phyloP scores from a whole-genome alignment of 2,113 vertebrate species.

The Rallus limicola region DNA sequence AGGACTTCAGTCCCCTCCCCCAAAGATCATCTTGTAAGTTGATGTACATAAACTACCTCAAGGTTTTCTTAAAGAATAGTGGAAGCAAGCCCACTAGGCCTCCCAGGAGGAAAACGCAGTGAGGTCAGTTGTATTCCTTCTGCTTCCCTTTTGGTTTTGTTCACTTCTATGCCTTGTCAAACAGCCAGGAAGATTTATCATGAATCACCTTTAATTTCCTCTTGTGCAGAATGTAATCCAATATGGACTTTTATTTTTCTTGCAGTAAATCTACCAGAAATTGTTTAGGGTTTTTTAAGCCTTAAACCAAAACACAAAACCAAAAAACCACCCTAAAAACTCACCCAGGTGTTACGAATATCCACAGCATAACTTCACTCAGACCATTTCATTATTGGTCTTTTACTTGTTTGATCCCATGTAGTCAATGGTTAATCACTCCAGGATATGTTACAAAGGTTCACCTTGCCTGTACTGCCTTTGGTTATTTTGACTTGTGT shows the following conservation, averaged over 20 bases:
- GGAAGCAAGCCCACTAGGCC: slow-evolving; percentile 24
- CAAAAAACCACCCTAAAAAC: background rate
- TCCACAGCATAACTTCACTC: background rate
- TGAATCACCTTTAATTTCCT: background rate
- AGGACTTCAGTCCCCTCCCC: background rate
- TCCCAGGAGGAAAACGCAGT: slow-evolving; percentile 28
- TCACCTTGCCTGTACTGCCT: background rate
- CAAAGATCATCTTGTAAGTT: background rate
- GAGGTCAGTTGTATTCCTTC: slow-evolving; percentile 5
- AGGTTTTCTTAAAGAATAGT: slow-evolving; percentile 44
- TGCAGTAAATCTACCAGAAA: background rate
- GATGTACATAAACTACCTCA: background rate
- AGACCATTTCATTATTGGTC: background rate
- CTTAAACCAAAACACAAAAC: background rate
- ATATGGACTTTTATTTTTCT: background rate
- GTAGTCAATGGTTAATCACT: background rate
- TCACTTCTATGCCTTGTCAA: background rate
- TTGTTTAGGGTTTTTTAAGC: background rate
- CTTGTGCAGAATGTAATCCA: background rate
- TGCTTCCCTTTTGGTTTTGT: slow-evolving; percentile 6
- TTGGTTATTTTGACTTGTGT: background rate
- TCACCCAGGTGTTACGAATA: background rate
- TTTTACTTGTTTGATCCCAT: background rate
- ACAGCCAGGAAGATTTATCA: background rate
- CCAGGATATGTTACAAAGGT: background rate